Evolutionary conservation across 2,797 vertebrate genomes (phyloP), one percentile per base, ranked within the genome.

Genomic region (Smutsia temminckii): DNA sequence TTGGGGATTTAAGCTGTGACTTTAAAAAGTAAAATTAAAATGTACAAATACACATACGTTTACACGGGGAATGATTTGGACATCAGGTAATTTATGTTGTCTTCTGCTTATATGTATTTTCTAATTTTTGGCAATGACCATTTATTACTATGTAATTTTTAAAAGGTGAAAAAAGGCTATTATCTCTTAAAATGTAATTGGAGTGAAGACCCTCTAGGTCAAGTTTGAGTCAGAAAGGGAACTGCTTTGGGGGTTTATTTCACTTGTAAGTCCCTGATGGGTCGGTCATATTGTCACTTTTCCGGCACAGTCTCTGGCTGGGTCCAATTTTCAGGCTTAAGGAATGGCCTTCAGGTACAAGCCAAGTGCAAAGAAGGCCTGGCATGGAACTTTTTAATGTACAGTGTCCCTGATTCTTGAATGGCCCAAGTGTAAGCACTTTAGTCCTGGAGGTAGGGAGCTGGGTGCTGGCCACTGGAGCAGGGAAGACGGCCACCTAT

Each of bases 21-120:
- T 95, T 96, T 69, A 51, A 92, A 78, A 72, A n/a, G 51, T 93
- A 4, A 87, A 80, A 74, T 86, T 49, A 71, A 93, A 79, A 37
- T 80, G 18, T 40, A 51, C 37, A 80, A 34, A 69, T 72, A 80
- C 21, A 0, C 71, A 16, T 93, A 77, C 34, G 6, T 84, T 77
- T 81, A 85, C 23, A 37, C 17, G 55, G 57, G 25, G 42, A 32
- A 95, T 71, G 51, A n/a, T 59, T 66, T 88, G 34, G 8, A 34
- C 16, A 61, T 53, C 49, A 4, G 23, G 59, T 74, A 85, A 69
- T 78, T 95, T 92, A 66, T 11, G 86, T 23, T 83, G 21, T 91
- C 85, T 91, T 94, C 40, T 80, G 72, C 21, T 78, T 80, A 53
- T 34, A 66, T 75, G 29, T 40, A 34, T 93, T 75, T 86, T 61